Percentiles rank a stretch among this genome's conserved stretches.
Evolutionary conservation across 2,113 vertebrate species (phyloP).

Genomic region (Malurus cyaneus): DNA sequence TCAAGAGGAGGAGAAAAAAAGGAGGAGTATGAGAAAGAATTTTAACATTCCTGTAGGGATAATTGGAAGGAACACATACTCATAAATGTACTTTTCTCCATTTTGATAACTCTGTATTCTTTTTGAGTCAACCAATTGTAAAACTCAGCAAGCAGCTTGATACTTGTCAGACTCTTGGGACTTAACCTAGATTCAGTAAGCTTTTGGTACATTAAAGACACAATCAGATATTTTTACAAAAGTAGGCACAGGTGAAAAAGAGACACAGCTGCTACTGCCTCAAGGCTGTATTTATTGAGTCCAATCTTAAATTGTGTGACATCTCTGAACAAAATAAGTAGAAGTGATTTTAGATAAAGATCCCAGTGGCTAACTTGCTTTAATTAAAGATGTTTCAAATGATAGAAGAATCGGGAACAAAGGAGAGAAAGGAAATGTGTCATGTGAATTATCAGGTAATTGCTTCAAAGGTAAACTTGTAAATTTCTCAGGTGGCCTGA

Average conservation of each 20-base stretch:
- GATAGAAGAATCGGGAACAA: neutral
- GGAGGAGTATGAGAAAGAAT: neutral
- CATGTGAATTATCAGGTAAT: neutral
- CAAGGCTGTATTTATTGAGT: neutral
- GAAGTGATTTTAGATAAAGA: conserved; percentile 39
- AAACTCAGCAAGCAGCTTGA: neutral
- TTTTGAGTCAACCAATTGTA: neutral
- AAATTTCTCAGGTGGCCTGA: neutral
- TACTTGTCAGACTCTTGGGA: neutral
- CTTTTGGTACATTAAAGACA: neutral
- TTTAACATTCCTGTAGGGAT: neutral
- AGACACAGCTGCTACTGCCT: neutral
- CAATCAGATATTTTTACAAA: neutral
- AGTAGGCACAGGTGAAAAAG: neutral
- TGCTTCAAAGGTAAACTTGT: neutral
- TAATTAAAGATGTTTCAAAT: conserved; percentile 47
- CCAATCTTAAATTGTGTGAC: neutral
- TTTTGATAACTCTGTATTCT: neutral
- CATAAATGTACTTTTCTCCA: neutral
- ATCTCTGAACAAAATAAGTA: neutral
- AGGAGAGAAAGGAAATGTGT: neutral
- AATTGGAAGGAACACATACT: neutral
- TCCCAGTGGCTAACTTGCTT: neutral
- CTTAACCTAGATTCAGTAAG: neutral
- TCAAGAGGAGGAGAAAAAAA: neutral